phyloP scores from a whole-genome alignment of 1,140 invertebrate genomes.

The Venturia canescens region DNA sequence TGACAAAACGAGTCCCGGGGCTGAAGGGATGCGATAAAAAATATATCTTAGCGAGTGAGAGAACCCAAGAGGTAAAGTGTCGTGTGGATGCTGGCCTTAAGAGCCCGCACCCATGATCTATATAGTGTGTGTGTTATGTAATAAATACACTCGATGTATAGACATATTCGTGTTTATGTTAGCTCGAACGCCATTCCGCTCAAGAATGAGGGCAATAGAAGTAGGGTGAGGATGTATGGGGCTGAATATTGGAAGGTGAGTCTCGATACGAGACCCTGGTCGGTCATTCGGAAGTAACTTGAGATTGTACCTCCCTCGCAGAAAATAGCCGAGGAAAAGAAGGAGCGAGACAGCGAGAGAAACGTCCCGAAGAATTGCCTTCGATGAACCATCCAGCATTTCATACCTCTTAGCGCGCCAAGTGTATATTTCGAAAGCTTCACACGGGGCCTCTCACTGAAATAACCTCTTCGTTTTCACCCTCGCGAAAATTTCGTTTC shows the following conservation, averaged over 20 bases:
- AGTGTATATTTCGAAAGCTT: not conserved
- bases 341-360: not conserved
- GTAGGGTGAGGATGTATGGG: not conserved
- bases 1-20: not conserved
- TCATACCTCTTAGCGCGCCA: not conserved
- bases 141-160: not conserved
- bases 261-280: slow-evolving; percentile 38
- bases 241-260: slow-evolving; percentile 43
- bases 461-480: not conserved
- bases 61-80: slow-evolving; percentile 6
- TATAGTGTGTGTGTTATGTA: not conserved
- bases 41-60: not conserved
- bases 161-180: not conserved
- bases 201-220: not conserved
- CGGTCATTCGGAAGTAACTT: slow-evolving; percentile 44
- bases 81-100: not conserved
- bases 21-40: slow-evolving; percentile 29
- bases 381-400: not conserved
- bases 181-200: not conserved
- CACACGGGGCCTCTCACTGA: not conserved
- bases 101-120: not conserved
- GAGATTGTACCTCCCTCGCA: slow-evolving; percentile 36
- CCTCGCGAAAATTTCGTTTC: too few species aligned
- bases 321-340: slow-evolving; percentile 1
- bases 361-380: not conserved